Conservation (phyloP, 2,888 invertebrate species). For the Lomographa bimaculata region DNA sequence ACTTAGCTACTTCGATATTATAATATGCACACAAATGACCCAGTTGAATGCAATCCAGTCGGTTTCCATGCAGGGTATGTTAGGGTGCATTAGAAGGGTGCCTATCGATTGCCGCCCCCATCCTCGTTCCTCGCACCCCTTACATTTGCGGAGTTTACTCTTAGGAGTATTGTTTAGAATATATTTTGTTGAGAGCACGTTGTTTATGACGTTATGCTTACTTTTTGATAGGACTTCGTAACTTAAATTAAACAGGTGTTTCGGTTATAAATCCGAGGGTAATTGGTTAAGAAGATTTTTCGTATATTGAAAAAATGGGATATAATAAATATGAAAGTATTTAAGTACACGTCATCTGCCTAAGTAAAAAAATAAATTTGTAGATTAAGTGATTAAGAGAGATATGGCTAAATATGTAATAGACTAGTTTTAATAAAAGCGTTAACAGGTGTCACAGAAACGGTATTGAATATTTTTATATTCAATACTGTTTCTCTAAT, state of each 20-base stretch:
- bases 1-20: not conserved
- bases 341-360: no score
- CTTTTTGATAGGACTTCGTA: slow-evolving; percentile 14
- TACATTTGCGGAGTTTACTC: slow-evolving; percentile 63
- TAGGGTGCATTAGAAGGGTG: slow-evolving; percentile 78
- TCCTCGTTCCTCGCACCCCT: slow-evolving; percentile 62
- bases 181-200: slow-evolving; percentile 14
- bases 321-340: no score
- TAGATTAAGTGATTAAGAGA: no score
- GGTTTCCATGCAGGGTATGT: slow-evolving; percentile 43
- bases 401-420: no score
- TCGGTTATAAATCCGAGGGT: no score
- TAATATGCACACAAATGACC: slow-evolving; percentile 33
- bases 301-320: no score
- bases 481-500: no score
- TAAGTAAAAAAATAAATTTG: no score
- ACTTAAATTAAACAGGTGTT: slow-evolving; percentile 13
- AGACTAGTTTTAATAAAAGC: no score
- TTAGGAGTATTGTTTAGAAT: slow-evolving; percentile 26
- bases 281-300: no score
- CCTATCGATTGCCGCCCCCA: slow-evolving; percentile 72
- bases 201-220: slow-evolving; percentile 12
- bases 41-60: slow-evolving; percentile 35
- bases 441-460: no score
- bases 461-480: no score